Conservation (phyloP, 1,140 invertebrate genomes). For the Liolophura sinensis region DNA sequence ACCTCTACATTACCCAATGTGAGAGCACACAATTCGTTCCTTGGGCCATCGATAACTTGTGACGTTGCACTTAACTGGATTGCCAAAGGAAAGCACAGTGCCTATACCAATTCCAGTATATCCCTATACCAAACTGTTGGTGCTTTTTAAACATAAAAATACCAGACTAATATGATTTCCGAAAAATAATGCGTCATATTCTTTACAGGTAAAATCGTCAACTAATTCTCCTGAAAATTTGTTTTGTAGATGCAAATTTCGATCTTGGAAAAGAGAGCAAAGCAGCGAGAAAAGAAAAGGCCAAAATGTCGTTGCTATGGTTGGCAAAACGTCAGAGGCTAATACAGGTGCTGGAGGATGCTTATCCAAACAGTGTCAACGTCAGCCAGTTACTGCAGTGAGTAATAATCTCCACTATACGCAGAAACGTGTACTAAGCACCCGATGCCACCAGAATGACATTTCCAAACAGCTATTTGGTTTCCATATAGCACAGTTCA, state of each 20-base stretch:
- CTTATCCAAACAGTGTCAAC: constrained; percentile 45
- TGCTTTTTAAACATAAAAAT: no score
- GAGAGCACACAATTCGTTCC: no score
- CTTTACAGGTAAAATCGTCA: background rate
- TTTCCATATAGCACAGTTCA: no score
- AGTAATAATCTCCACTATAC: background rate
- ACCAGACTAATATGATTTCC: no score
- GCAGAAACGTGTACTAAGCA: background rate
- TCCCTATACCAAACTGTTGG: no score
- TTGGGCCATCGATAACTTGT: no score
- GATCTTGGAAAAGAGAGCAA: constrained; percentile 32
- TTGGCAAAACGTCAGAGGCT: constrained; percentile 52
- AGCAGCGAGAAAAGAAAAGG: constrained; percentile 34
- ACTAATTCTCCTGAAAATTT: background rate
- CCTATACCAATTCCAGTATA: no score
- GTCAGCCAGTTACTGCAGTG: constrained; percentile 41
- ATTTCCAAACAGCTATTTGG: no score
- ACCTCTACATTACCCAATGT: no score
- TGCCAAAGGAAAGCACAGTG: no score
- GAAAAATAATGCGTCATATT: background rate
- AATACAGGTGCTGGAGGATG: constrained; percentile 49
- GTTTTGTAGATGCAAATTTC: background rate
- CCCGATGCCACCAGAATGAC: no score
- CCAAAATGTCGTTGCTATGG: constrained; percentile 45
- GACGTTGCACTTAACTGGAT: no score